These are phyloP conservation scores for Panthera tigris DNA, from an alignment of 2,113 vertebrate genomes.

Conservation along the genomic window DNA sequence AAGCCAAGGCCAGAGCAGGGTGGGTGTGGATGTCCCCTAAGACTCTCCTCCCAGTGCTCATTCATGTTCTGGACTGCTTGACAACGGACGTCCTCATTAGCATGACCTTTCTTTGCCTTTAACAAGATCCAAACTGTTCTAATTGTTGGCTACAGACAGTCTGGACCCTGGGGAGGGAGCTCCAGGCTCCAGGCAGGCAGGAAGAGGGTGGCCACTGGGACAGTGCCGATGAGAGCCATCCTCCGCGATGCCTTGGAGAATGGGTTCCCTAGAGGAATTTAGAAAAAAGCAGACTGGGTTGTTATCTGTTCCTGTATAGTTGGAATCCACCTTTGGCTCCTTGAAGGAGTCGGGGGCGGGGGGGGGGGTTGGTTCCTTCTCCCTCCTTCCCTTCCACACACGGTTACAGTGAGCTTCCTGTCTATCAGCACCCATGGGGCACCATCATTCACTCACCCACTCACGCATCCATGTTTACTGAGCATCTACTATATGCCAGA, in stretches of 20 bases:
- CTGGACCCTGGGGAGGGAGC: background rate
- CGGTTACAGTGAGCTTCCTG: background rate
- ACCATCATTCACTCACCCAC: background rate
- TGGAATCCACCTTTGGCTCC: background rate
- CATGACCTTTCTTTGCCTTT: background rate
- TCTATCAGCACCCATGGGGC: background rate
- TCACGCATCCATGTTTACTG: background rate
- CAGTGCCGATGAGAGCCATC: background rate
- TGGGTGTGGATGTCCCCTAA: too few relatives aligned
- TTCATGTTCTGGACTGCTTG: background rate
- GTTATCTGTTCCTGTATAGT: fast-evolving
- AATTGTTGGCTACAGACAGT: background rate
- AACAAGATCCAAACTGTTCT: background rate
- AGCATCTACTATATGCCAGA: background rate
- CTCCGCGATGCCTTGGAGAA: background rate
- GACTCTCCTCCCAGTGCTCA: background rate
- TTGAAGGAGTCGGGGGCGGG: too few relatives aligned
- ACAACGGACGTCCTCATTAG: background rate
- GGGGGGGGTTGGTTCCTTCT: background rate
- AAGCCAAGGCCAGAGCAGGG: background rate
- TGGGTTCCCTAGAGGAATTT: background rate
- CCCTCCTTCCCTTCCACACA: background rate
- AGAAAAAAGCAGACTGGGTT: background rate
- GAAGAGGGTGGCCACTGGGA: background rate
- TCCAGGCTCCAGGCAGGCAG: background rate